Evolutionary conservation across 2,888 invertebrate species (phyloP), one percentile per base, ranked within the genome.

Genomic region (Drosophila parthenogenetica): DNA sequence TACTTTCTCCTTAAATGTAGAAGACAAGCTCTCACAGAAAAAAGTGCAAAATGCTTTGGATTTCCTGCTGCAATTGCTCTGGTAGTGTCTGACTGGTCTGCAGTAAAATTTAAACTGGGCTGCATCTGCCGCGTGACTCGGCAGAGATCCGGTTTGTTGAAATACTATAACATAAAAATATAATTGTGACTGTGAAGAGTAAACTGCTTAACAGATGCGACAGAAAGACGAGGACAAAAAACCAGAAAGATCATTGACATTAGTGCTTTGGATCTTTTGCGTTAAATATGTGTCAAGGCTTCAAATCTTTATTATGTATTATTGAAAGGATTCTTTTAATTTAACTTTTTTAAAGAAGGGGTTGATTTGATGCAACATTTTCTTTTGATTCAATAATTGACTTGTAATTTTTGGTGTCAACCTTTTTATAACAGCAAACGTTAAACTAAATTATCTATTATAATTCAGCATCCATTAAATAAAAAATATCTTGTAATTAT

Each of bases 1-100:
- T 87, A 83, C 83, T 83, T 87, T 84, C 88, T 80, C 86, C 86
- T 86, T 80, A 87, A 83, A 83, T 51, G 86, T 80, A 85, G 84
- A 84, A 83, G 86, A 77, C 88, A 64, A 58, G 73, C 64, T 59
- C 7, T 42, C 65, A 68, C 73, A 60, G 69, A 66, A 62, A 60
- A 61, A 60, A 69, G 48, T 80, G 74, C 67, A 86, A 74, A 58
- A 59, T 54, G 69, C 60, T 73, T 77, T 82, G 72, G 78, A 88
- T 88, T 85, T 85, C 85, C 85, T 85, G 85, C 65, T 81, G 70
- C 75, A 71, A 67, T 63, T 66, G 75, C 66, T 51, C 13, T 51
- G 54, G 32, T 50, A 48, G 32, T 61, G 40, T 42, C 25, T 32
- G 46, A 35, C 19, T 65, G 32, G 25, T 46, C 55, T 55, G 13